Evolutionary conservation across 2,797 vertebrate species (phyloP), one percentile per base, ranked within the genome.

Genomic region (Leuciscus waleckii): DNA sequence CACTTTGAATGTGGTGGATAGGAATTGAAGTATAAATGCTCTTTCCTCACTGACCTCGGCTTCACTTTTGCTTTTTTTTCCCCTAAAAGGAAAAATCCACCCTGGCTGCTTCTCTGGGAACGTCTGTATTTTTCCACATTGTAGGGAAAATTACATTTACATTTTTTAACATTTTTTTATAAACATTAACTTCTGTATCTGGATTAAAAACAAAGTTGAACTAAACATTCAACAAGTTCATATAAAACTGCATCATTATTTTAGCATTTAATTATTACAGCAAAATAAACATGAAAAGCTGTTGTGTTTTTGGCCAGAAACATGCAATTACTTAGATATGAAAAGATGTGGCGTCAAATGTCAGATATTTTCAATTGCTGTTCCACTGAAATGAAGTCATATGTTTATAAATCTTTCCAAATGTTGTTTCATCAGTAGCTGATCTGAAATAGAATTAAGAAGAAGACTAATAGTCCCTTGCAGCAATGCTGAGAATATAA

Each of bases 31-130:
- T 32, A 49, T 49, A 75, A 67, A 65, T 0, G 70, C 43, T 83
- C 58, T 51, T 65, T 35, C 54, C 39, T 32, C 6, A 7, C 37
- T 71, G 80, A 76, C 71, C 81, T 76, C 23, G 10, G 9, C 51
- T 82, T 82, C 26, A 9, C 23, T 82, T 71, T 81, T 71, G 16
- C 2, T 37, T 56, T 29, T 58, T 58, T 7, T 58, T 7, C 2
- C 1, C 19, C 39, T 32, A 68, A 67, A 51, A 63, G 41, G 67
- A 70, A 81, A 81, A 81, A 56, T 81, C 65, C 46, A 70, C 23
- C 2, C 32, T 56, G 79, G 39, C 82, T 76, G 82, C 29, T 51
- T 54, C 32, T 54, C 71, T 76, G 81, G 71, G 81, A 75, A 75
- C 9, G 4, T 67, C 54, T 83, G 56, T 14, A 76, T 29, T 63